A percentile compares a stretch with the other conserved stretches of the same genome.
Conservation (phyloP, 2,113 vertebrate species). For the Octodon degus region DNA sequence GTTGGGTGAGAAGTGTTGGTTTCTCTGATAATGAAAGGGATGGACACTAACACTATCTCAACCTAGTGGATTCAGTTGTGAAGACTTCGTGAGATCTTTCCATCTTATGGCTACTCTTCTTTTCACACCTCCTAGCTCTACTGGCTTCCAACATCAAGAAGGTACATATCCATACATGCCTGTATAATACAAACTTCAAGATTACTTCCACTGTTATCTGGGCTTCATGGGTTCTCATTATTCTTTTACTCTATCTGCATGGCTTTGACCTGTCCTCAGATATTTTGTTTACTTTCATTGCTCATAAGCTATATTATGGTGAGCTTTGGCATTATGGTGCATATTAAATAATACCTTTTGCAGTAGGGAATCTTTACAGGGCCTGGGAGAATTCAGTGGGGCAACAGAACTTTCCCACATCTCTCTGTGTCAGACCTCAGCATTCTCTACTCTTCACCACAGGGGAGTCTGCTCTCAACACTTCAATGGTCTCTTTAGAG, state of each 20-base stretch:
- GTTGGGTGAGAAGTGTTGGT: no score
- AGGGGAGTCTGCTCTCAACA: not conserved
- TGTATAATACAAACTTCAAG: not conserved
- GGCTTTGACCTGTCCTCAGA: not conserved
- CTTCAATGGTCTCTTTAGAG: not conserved
- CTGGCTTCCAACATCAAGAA: no score
- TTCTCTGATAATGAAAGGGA: no score
- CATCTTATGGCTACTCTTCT: no score
- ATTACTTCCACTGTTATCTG: not conserved
- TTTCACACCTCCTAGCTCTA: no score
- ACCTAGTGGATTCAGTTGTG: no score
- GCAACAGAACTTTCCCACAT: not conserved
- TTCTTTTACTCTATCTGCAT: not conserved
- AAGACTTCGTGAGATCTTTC: no score
- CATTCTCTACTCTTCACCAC: not conserved
- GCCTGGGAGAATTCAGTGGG: not conserved
- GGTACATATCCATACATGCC: no score
- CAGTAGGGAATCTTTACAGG: not conserved
- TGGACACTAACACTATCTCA: no score
- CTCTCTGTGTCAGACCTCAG: not conserved
- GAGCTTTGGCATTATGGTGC: not conserved
- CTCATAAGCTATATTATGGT: not conserved
- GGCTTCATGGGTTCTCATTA: not conserved
- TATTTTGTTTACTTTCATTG: not conserved
- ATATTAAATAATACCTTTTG: not conserved